Evolutionary conservation across 2,113 vertebrate species (phyloP).

Genomic region (Dipodomys merriami): DNA sequence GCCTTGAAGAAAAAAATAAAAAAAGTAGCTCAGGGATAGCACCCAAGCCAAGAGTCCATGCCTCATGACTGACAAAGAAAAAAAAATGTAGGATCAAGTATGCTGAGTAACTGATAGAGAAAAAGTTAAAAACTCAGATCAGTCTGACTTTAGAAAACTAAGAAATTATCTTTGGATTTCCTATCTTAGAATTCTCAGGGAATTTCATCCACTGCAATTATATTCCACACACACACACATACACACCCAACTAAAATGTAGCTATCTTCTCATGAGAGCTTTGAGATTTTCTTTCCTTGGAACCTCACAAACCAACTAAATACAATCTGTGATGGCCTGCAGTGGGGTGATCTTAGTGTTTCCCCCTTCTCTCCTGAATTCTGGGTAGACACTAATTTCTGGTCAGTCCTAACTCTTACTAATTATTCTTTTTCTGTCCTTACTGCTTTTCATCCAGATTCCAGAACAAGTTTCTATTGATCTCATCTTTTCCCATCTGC

Average conservation of each 20-base stretch:
- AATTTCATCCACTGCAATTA: not conserved
- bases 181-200: not conserved
- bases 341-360: not conserved
- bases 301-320: not conserved
- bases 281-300: not conserved
- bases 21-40: too few species aligned
- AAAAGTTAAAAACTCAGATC: not conserved
- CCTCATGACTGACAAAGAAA: not conserved
- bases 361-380: not conserved
- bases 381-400: not conserved
- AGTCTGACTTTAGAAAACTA: not conserved
- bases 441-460: not conserved
- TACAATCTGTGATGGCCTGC: not conserved
- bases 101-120: not conserved
- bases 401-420: not conserved
- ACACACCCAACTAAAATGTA: not conserved
- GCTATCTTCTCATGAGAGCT: not conserved
- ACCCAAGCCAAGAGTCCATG: too few species aligned
- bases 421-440: not conserved
- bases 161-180: not conserved
- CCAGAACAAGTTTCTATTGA: not conserved
- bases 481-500: not conserved
- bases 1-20: too few species aligned
- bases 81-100: not conserved
- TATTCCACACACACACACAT: not conserved